Conservation (phyloP, 2,888 invertebrate species). For the Acrobasis suavella region DNA sequence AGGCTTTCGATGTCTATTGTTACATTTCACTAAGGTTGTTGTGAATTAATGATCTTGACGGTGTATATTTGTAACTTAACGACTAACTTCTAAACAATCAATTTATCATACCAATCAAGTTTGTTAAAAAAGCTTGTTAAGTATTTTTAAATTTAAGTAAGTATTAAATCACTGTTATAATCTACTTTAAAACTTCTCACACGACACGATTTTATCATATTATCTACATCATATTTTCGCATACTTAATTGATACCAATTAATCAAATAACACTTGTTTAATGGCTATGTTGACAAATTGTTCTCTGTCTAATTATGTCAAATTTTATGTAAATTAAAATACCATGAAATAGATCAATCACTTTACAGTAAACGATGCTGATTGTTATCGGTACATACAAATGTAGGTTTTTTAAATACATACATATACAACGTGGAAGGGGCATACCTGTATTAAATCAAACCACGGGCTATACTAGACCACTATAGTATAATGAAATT, state of each 20-base stretch:
- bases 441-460: too few relatives aligned
- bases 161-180: background rate
- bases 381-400: background rate
- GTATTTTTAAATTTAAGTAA: too few relatives aligned
- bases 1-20: too few relatives aligned
- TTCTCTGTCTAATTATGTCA: constrained; percentile 10
- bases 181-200: background rate
- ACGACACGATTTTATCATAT: constrained; percentile 1
- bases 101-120: too few relatives aligned
- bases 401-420: background rate
- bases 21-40: too few relatives aligned
- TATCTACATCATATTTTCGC: background rate
- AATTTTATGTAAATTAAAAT: background rate
- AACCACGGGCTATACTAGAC: too few relatives aligned
- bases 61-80: too few relatives aligned
- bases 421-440: too few relatives aligned
- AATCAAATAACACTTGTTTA: constrained; percentile 8
- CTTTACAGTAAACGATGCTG: constrained; percentile 1
- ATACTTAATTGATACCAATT: constrained; percentile 2
- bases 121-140: too few relatives aligned
- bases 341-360: constrained; percentile 2
- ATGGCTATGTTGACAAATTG: constrained; percentile 17
- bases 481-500: too few relatives aligned
- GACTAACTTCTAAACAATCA: too few relatives aligned
- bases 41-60: too few relatives aligned